Conservation (phyloP, 2,797 vertebrate species). For the Notamacropus eugenii region DNA sequence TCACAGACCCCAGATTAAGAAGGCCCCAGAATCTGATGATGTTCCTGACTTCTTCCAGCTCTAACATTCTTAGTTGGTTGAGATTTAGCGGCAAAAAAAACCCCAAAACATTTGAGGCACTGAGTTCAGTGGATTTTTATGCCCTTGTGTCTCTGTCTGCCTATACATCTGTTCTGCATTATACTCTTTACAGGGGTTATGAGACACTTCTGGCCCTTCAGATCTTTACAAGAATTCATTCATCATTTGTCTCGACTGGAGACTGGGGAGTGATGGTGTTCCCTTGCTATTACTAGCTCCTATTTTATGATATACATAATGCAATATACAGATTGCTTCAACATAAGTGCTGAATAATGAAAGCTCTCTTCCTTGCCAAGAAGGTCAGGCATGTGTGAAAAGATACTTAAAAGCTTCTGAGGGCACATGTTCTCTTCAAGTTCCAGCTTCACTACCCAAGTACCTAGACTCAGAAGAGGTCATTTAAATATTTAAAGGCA, state of each 20-base stretch:
- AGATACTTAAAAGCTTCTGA: neutral
- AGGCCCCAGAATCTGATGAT: neutral
- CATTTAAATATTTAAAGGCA: conserved; percentile 43
- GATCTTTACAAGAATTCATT: neutral
- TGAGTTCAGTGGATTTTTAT: neutral
- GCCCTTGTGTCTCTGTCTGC: neutral
- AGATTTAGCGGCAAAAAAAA: neutral
- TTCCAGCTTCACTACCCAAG: neutral
- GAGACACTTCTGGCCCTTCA: neutral
- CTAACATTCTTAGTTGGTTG: neutral
- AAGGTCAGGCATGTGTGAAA: neutral
- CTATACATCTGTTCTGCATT: neutral
- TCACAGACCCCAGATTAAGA: neutral
- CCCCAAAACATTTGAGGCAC: neutral
- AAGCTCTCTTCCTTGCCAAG: conserved; percentile 25
- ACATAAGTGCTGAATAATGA: conserved; percentile 31
- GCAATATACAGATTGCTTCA: neutral
- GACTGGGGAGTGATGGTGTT: neutral
- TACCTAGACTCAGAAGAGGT: neutral
- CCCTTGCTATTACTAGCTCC: neutral
- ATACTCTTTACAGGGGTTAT: neutral
- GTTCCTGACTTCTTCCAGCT: neutral
- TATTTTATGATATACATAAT: conserved; percentile 22
- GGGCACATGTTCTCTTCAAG: conserved; percentile 21
- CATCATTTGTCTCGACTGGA: neutral